phyloP scores from a whole-genome alignment of 2,888 invertebrate species.

The Ligdia adustata region DNA sequence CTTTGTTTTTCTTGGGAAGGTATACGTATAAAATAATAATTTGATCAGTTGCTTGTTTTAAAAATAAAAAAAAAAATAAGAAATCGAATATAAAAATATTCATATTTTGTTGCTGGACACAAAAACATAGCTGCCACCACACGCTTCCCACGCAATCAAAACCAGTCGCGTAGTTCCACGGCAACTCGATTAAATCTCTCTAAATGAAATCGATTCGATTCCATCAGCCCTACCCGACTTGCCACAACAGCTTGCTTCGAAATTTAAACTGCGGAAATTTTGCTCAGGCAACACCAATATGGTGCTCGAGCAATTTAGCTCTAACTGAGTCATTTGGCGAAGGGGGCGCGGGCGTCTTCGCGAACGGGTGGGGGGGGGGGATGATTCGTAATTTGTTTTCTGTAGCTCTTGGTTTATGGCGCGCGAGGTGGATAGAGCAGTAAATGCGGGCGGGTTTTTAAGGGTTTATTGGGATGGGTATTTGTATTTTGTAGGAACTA shows the following conservation, averaged over 20 bases:
- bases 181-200: conserved; percentile 38
- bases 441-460: conserved; percentile 17
- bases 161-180: conserved; percentile 22
- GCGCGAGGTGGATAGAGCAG: conserved; percentile 31
- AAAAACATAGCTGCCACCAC: neutral
- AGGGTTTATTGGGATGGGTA: neutral
- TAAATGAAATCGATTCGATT: conserved; percentile 65
- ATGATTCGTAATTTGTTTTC: conserved; percentile 84
- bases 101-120: no score
- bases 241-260: conserved; percentile 62
- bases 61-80: no score
- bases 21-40: no score
- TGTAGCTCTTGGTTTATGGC: conserved; percentile 60
- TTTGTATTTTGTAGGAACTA: neutral
- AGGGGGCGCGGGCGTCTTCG: conserved; percentile 54
- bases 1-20: no score
- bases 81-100: no score
- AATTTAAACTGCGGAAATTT: conserved; percentile 79
- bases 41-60: no score
- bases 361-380: conserved; percentile 64
- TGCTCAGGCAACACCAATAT: conserved; percentile 64
- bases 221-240: conserved; percentile 53
- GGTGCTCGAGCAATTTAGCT: conserved; percentile 73
- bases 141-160: conserved; percentile 25
- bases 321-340: conserved; percentile 81